phyloP scores from a whole-genome alignment of 2,888 invertebrate genomes.

The Aplocera efformata region DNA sequence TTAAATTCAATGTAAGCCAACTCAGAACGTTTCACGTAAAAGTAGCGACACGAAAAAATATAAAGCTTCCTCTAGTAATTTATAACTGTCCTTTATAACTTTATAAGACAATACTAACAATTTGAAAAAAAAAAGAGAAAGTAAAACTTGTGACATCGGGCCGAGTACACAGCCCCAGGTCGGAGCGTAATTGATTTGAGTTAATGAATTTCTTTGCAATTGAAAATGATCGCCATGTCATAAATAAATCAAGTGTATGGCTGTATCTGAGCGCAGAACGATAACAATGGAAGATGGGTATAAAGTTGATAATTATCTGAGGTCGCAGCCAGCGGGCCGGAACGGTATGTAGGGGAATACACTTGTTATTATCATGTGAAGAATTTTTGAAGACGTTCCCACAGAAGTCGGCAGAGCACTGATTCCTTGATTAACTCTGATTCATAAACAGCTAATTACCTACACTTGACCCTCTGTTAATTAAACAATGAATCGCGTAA shows the following conservation, averaged over 20 bases:
- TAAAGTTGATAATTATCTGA: conserved; percentile 75
- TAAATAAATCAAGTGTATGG: conserved; percentile 51
- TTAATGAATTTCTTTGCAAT: conserved; percentile 22
- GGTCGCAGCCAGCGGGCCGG: conserved; percentile 66
- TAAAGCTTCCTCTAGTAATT: too few species aligned
- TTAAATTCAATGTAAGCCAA: too few species aligned
- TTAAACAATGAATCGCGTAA: conserved; percentile 52
- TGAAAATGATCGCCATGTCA: conserved; percentile 36
- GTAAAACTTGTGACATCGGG: too few species aligned
- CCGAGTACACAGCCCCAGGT: background rate
- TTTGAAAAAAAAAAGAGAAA: too few species aligned
- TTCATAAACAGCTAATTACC: conserved; percentile 75
- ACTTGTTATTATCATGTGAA: conserved; percentile 75
- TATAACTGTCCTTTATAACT: too few species aligned
- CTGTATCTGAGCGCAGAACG: conserved; percentile 64
- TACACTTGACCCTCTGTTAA: conserved; percentile 63
- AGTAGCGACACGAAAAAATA: too few species aligned
- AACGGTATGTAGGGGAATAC: conserved; percentile 72
- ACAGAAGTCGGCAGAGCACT: conserved; percentile 56
- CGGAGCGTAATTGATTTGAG: conserved; percentile 40
- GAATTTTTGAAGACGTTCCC: conserved; percentile 77
- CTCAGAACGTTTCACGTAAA: too few species aligned
- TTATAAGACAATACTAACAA: too few species aligned
- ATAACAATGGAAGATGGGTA: conserved; percentile 72
- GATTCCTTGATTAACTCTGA: conserved; percentile 74